Base-by-base conservation (phyloP, 2,888 invertebrate genomes). In the Subacronicta megacephala region DNA sequence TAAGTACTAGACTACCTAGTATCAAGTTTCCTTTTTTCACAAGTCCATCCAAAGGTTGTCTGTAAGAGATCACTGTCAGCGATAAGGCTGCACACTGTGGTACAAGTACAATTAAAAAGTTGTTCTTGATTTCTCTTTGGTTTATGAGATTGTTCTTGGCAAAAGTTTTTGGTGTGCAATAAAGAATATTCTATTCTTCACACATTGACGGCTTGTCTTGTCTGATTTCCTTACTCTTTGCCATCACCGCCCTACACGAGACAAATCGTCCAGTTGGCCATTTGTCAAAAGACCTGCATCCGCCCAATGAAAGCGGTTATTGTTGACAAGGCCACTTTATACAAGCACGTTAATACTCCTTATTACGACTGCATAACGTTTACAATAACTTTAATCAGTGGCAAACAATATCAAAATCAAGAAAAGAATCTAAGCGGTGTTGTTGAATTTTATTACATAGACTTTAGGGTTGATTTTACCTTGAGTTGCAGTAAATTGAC, bases 231-330 rank as follows among this genome's bases (percentile, higher is more conserved):
- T 49, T 90, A 78, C 15, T 93, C 93, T 90, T 68, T 91, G 90
- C 31, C 75, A 55, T 55, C 67, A 67, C 87, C 90, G 90, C 93
- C 92, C 92, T 85, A 82, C 88, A 81, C 84, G 90, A 92, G 93
- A 93, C 93, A 94, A 93, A 93, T 93, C 90, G 90, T 81, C 90
- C 85, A 84, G 87, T 86, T 89, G 89, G 92, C 90, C 93, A 93
- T 94, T 94, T 94, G 89, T 94, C 94, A 94, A 92, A 94, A 93
- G 92, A 91, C 92, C 90, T 93, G 91, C 92, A 91, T 93, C 93
- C 93, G 93, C 88, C 85, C 81, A 78, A 83, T 88, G 89, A 90
- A 92, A 93, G 89, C 90, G 88, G 88, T 82, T 85, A 88, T 92
- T 92, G 88, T 90, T 58, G 71, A 72, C 71, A 54, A 47, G 62